Conservation (phyloP, 2,888 invertebrate species). For the Diloba caeruleocephala region DNA sequence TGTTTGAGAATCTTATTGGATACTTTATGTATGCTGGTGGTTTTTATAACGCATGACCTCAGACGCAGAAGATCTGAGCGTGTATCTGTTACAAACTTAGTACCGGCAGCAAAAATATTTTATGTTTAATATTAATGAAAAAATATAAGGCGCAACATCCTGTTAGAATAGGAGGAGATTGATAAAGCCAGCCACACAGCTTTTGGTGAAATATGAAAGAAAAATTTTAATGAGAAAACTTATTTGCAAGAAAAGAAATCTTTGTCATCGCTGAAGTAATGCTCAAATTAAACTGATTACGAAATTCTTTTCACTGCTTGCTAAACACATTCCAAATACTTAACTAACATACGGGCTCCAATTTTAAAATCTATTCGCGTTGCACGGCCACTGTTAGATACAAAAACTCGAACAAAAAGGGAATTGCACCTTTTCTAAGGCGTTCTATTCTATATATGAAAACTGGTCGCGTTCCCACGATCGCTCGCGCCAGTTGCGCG, state of each 20-base stretch:
- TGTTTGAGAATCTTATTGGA: conserved; percentile 47
- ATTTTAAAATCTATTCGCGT: conserved; percentile 77
- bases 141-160: too few species aligned
- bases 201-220: too few species aligned
- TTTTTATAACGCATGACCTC: background rate
- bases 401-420: conserved; percentile 81
- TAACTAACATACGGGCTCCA: conserved; percentile 66
- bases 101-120: too few species aligned
- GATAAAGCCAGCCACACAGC: too few species aligned
- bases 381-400: conserved; percentile 76
- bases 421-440: conserved; percentile 88
- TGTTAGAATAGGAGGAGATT: too few species aligned
- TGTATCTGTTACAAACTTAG: too few species aligned
- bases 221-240: too few species aligned
- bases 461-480: conserved; percentile 88
- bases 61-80: background rate
- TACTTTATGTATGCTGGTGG: conserved; percentile 21
- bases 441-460: conserved; percentile 86
- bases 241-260: too few species aligned
- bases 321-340: conserved; percentile 53
- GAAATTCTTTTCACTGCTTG: too few species aligned
- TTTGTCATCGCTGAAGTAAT: too few species aligned
- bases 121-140: too few species aligned
- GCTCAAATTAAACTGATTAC: too few species aligned
- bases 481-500: conserved; percentile 87